Conservation (phyloP, 1,140 invertebrate genomes). For the Neodiprion lecontei region DNA sequence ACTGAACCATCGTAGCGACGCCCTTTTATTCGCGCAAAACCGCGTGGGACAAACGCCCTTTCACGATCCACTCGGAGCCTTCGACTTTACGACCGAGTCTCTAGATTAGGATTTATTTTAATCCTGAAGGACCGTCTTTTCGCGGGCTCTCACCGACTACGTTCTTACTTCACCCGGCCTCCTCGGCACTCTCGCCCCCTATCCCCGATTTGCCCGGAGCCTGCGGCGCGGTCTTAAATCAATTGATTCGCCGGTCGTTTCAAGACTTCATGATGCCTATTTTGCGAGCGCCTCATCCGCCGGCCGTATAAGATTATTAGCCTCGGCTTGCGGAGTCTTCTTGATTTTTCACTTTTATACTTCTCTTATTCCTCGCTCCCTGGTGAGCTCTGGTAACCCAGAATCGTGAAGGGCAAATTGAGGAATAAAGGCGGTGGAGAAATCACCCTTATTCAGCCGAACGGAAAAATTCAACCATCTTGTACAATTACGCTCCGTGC, state of each 20-base stretch:
- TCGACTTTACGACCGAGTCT: not conserved
- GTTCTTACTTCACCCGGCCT: not conserved
- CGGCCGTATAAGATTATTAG: not conserved
- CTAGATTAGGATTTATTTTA: slow-evolving; percentile 8
- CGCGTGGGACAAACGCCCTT: not conserved
- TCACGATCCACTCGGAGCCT: not conserved
- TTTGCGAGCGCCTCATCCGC: not conserved
- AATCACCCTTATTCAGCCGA: too few relatives aligned
- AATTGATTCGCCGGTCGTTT: not conserved
- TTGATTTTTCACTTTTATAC: not conserved
- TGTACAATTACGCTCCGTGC: too few relatives aligned
- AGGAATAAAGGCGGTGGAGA: too few relatives aligned
- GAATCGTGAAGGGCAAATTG: too few relatives aligned
- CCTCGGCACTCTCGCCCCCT: not conserved
- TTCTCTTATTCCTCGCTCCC: not conserved
- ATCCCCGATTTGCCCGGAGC: not conserved
- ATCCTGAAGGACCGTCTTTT: not conserved
- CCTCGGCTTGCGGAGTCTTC: not conserved
- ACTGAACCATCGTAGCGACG: too few relatives aligned
- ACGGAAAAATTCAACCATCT: too few relatives aligned
- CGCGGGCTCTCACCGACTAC: not conserved
- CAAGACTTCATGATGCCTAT: not conserved
- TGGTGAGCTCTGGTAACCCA: not conserved
- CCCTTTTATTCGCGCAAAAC: too few relatives aligned
- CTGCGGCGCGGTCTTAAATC: not conserved